phyloP scores from a whole-genome alignment of 2,888 invertebrate species.

The Anticlea derivata region DNA sequence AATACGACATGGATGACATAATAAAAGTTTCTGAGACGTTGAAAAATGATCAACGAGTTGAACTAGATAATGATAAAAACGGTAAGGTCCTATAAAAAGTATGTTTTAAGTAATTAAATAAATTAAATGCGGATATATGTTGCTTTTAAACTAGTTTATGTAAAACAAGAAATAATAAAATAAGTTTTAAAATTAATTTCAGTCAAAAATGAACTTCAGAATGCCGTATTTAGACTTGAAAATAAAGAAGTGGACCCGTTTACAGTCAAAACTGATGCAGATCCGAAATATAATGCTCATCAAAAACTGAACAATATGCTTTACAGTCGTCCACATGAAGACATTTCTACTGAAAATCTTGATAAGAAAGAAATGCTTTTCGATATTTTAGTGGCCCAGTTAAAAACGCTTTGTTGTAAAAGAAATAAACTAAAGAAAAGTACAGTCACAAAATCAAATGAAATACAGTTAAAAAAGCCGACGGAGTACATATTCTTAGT shows the following conservation, averaged over 20 bases:
- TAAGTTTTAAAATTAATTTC: constrained; percentile 34
- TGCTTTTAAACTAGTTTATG: too few relatives aligned
- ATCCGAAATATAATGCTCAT: constrained; percentile 57
- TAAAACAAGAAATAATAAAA: neutral
- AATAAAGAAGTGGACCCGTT: constrained; percentile 59
- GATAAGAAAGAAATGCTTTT: constrained; percentile 67
- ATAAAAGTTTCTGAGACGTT: constrained; percentile 48
- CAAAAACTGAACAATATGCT: constrained; percentile 65
- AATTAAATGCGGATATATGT: too few relatives aligned
- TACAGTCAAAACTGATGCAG: constrained; percentile 41
- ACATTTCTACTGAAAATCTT: constrained; percentile 48
- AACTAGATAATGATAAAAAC: constrained; percentile 17
- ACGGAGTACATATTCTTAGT: constrained; percentile 71
- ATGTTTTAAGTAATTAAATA: too few relatives aligned
- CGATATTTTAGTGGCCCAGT: constrained; percentile 67
- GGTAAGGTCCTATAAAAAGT: constrained; percentile 2
- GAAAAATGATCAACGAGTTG: constrained; percentile 33
- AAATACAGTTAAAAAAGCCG: constrained; percentile 29
- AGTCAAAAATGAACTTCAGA: constrained; percentile 36
- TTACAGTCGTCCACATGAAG: constrained; percentile 48
- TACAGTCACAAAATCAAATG: constrained; percentile 40
- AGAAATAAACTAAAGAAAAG: constrained; percentile 43
- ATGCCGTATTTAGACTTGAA: constrained; percentile 60
- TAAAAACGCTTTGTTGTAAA: constrained; percentile 72
- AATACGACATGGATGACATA: constrained; percentile 62